Evolutionary conservation across 30 jellyfish, hydroid and myxozoan genomes (phyloP), one percentile per base, ranked within the genome.

Genomic region (Turritopsis rubra): DNA sequence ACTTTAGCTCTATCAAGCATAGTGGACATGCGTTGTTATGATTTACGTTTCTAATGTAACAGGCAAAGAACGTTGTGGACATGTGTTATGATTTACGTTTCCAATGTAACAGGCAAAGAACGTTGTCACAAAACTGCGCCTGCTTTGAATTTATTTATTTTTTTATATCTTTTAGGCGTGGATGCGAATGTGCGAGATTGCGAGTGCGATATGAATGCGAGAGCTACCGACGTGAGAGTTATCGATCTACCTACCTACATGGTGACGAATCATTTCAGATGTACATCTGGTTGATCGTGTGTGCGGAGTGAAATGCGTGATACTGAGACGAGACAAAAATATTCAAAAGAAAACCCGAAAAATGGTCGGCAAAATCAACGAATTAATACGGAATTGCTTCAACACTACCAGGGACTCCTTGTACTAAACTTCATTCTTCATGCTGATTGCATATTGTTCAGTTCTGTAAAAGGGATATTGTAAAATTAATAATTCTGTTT

Each of bases 151-250:
- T n/a, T n/a, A n/a, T n/a, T n/a, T n/a, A n/a, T 41, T 41, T 41
- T 41, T 13, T 41, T 41, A 41, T 41, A 5, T 41, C 13, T 41
- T 41, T 41, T 41, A 41, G 60, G 60, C 60, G 60, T 41, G 60
- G 60, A 41, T 41, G 60, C 60, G 60, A 41, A 5, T 41, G 60
- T 41, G 60, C 60, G 60, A 41, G 60, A 41, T 41, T 41, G 60
- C 60, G 60, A 41, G 60, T 41, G 60, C 60, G 60, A 41, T 13
- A 41, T 68, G 77, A 68, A 68, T 68, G 77, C 77, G 77, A 68
- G 77, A 68, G 60, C 60, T 41, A 41, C 60, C 13, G 60, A 41
- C 60, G 60, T 41, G 60, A 41, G 60, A 41, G 60, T 41, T 41
- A 41, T 41, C 60, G 60, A 41, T 41, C 60, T 41, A 3, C 60